Evolutionary conservation across 2,113 vertebrate genomes (phyloP), one percentile per base, ranked within the genome.

Genomic region (Genyomyrus donnyi): DNA sequence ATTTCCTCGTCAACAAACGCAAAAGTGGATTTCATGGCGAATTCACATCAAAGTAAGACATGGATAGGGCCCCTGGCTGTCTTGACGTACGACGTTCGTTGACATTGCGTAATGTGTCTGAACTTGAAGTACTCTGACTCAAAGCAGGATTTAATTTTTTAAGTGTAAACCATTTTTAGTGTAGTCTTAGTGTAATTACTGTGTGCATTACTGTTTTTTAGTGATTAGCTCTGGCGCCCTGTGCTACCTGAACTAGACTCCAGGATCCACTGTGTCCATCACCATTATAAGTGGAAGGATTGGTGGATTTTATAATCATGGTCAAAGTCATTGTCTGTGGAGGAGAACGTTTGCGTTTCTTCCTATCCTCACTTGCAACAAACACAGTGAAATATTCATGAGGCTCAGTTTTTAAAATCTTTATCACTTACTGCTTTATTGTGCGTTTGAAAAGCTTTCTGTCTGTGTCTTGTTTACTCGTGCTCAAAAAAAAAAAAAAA

Each of bases 81-180:
- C 80, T 31, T 53, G n/a, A 77, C 66, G 27, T n/a, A 48, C 11
- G 13, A n/a, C 39, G 46, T 86, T 35, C n/a, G 74, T 90, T 8
- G 42, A 39, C 19, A 88, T 58, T 91, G 88, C 92, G 90, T 85
- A 90, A 91, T 85, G 77, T 39, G 13, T 13, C 35, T 45, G 39
- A 31, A 83, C 31, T 83, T 62, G 24, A 31, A 84, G 89, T 53
- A 52, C 50, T 52, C 13, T 15, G 13, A 17, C 13, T 52, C 3
- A n/a, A 24, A 9, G 56, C 21, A 24, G 56, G 21, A 58, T n/a
- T 62, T 53, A 19, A 19, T n/a, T 62, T 58, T 62, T 24, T 24
- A 62, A 62, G 24, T 8, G 56, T n/a, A 62, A 62, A 62, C 21
- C 19, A 5, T 62, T 62, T 62, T 62, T n/a, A 24, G 56, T 19